phyloP scores from a whole-genome alignment of 1,140 invertebrate species.

The Ladona fulva region DNA sequence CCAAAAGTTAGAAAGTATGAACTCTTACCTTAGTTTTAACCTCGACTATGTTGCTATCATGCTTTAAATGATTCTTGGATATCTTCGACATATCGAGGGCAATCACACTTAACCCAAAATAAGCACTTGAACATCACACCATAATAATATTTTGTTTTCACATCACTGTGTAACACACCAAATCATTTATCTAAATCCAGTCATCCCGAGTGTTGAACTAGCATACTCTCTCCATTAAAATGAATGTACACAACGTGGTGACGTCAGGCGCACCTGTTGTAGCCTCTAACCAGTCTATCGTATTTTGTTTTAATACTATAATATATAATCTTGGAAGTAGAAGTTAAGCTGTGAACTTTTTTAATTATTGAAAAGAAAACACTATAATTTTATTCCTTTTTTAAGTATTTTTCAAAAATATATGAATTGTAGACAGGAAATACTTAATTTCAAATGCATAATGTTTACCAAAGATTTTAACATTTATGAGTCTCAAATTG shows the following conservation, averaged over 20 bases:
- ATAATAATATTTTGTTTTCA: background rate
- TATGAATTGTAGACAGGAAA: too few relatives aligned
- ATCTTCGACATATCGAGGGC: background rate
- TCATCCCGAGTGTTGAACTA: background rate
- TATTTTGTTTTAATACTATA: background rate
- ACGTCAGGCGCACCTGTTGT: slow-evolving; percentile 6
- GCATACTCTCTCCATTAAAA: background rate
- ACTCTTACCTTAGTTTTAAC: background rate
- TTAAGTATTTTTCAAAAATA: too few relatives aligned
- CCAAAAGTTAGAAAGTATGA: too few relatives aligned
- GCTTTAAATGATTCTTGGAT: background rate
- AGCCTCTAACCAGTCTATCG: background rate
- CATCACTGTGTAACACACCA: background rate
- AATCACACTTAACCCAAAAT: background rate
- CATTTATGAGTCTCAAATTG: too few relatives aligned
- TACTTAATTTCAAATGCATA: too few relatives aligned
- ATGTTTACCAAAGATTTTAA: too few relatives aligned
- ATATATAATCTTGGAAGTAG: too few relatives aligned
- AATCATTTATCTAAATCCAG: background rate
- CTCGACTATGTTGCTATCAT: background rate
- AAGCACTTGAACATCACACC: background rate
- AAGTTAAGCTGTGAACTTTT: too few relatives aligned
- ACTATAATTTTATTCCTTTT: too few relatives aligned
- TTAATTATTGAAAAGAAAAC: too few relatives aligned
- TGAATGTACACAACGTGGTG: slow-evolving; percentile 8